Percentiles rank a stretch among this genome's conserved stretches.
phyloP scores from a whole-genome alignment of 2,797 vertebrate genomes.

The Gorsachius magnificus region DNA sequence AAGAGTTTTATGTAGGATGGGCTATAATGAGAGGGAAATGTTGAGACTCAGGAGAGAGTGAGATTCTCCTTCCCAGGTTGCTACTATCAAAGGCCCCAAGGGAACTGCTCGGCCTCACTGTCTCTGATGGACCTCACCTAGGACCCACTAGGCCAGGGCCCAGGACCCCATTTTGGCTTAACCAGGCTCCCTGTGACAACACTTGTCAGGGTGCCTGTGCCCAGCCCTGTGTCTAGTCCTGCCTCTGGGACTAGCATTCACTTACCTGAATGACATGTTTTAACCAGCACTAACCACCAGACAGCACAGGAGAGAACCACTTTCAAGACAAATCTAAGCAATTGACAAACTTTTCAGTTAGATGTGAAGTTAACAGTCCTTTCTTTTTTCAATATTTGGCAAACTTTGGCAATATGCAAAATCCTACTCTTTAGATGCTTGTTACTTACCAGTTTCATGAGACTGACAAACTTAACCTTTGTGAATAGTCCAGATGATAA shows the following conservation, averaged over 20 bases:
- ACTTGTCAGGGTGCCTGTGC: fast-evolving
- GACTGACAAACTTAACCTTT: neutral
- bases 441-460: neutral
- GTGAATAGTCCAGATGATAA: neutral
- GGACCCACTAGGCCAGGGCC: neutral
- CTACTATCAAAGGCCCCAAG: too few relatives aligned
- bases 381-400: neutral
- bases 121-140: too few relatives aligned
- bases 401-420: fast-evolving
- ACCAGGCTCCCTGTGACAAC: too few relatives aligned
- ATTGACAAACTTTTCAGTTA: neutral
- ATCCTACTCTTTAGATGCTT: neutral
- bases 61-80: neutral
- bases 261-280: neutral
- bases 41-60: neutral
- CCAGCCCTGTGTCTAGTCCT: neutral
- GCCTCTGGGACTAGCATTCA: neutral
- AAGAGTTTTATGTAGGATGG: neutral
- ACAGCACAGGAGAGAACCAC: neutral
- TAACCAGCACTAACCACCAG: neutral
- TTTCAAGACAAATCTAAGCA: neutral
- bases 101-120: neutral
- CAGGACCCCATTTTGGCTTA: neutral
- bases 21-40: neutral
- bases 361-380: neutral